Evolutionary conservation across 2,888 invertebrate genomes (phyloP).

Genomic region (Axea sp.): DNA sequence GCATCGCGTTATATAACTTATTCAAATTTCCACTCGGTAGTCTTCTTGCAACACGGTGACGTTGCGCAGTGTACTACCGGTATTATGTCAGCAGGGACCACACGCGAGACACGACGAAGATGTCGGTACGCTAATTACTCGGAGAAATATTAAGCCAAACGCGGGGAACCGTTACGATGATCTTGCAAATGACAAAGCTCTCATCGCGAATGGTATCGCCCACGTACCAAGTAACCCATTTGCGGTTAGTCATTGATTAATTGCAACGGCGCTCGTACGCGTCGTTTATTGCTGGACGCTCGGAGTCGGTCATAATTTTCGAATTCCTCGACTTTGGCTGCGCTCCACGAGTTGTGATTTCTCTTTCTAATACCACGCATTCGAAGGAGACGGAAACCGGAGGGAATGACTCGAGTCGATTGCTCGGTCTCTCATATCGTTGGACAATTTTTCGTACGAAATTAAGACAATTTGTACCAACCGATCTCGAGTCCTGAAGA

Average conservation of each 20-base stretch:
- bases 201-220: slow-evolving; percentile 45
- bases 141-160: slow-evolving; percentile 48
- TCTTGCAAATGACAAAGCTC: slow-evolving; percentile 51
- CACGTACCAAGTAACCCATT: slow-evolving; percentile 37
- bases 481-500: slow-evolving; percentile 7
- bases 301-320: slow-evolving; percentile 27
- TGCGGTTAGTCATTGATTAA: slow-evolving; percentile 51
- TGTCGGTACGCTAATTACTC: slow-evolving; percentile 56
- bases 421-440: neutral
- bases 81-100: slow-evolving; percentile 58
- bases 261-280: slow-evolving; percentile 29
- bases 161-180: slow-evolving; percentile 49
- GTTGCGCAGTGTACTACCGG: slow-evolving; percentile 45
- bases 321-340: slow-evolving; percentile 15
- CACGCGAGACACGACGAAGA: slow-evolving; percentile 55
- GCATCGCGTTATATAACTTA: slow-evolving; percentile 48
- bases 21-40: slow-evolving; percentile 48
- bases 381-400: neutral
- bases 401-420: neutral
- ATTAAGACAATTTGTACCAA: slow-evolving; percentile 8
- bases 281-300: slow-evolving; percentile 33
- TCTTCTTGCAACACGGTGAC: slow-evolving; percentile 33
- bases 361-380: neutral
- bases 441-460: slow-evolving; percentile 1
- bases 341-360: neutral